Conservation (phyloP, 53 echinoderm and acorn worm species). For the Mesocentrotus franciscanus region DNA sequence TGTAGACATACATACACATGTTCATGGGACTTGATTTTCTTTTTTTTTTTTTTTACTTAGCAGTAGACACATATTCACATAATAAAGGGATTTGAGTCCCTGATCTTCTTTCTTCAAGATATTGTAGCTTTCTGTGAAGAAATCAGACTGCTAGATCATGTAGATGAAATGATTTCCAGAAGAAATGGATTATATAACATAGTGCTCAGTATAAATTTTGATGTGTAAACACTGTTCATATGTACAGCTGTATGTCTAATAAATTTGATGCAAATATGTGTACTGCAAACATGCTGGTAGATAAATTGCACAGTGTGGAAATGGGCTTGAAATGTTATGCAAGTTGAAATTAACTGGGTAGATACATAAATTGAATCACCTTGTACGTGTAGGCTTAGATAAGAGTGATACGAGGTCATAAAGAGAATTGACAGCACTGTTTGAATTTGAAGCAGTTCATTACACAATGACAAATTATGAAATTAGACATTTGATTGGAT, state of each 20-base stretch:
- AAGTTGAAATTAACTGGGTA: not conserved
- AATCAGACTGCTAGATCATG: not conserved
- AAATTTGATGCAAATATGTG: not conserved
- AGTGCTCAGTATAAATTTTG: too few species aligned
- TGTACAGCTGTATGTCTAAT: not conserved
- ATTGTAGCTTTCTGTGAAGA: not conserved
- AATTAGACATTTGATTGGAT: too few species aligned
- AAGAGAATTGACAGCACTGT: not conserved
- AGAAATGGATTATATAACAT: not conserved
- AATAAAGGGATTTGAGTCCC: not conserved
- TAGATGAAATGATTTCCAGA: not conserved
- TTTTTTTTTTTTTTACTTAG: too few species aligned
- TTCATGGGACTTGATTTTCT: too few species aligned
- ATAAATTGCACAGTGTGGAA: not conserved
- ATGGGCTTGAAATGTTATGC: not conserved
- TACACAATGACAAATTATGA: not conserved
- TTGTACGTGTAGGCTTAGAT: not conserved
- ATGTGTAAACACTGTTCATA: not conserved
- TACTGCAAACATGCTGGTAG: conserved; percentile 2
- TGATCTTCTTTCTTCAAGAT: not conserved
- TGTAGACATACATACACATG: too few species aligned
- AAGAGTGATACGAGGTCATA: not conserved
- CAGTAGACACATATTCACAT: not conserved
- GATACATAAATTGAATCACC: not conserved
- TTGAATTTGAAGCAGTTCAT: not conserved